Evolutionary conservation across 2,797 vertebrate genomes (phyloP), one percentile per base, ranked within the genome.

Genomic region (Rhinogobio ventralis): DNA sequence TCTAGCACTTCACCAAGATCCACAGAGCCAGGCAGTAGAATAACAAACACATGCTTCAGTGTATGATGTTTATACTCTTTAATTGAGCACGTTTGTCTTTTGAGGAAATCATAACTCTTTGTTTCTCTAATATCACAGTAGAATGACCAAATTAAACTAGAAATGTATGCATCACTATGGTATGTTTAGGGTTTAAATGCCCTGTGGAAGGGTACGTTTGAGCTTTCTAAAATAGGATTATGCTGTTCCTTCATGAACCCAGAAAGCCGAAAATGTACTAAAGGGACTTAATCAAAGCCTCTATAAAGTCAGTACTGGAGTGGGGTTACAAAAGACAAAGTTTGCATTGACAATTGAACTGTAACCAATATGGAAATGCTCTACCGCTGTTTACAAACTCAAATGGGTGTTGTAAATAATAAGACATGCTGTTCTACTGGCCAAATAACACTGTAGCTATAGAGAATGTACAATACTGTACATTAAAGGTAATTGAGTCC

Each of bases 331-430:
- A 60, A 57, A 39, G 23, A 69, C 49, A 36, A 7, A 23, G 15
- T 74, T 74, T 82, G 57, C 81, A 73, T 73, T 60, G 7, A 36
- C 80, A n/a, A 82, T 82, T 64, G 45, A 82, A 51, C 28, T 66
- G 57, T 49, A 39, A 66, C 57, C 45, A 66, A 75, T 82, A 75
- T 82, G 57, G 25, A 82, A 82, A 82, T 82, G 57, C 30, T 74
- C 3, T 13, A 25, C 69, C 36, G 3, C 55, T 62, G 11, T 45
- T 64, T 49, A 17, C 28, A 60, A 33, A 33, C 17, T 82, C 7
- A 10, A 36, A 62, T 62, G 28, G 45, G 19, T 51, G 39, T 67
- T 23, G 13, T 68, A 53, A 69, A 69, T 25, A 42, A 42, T 42
- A 39, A 69, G n/a, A 2, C 33, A 71, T 28, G 19, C 2, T 55